Conservation (phyloP, 2,797 vertebrate species). For the Pempheris klunzingeri region DNA sequence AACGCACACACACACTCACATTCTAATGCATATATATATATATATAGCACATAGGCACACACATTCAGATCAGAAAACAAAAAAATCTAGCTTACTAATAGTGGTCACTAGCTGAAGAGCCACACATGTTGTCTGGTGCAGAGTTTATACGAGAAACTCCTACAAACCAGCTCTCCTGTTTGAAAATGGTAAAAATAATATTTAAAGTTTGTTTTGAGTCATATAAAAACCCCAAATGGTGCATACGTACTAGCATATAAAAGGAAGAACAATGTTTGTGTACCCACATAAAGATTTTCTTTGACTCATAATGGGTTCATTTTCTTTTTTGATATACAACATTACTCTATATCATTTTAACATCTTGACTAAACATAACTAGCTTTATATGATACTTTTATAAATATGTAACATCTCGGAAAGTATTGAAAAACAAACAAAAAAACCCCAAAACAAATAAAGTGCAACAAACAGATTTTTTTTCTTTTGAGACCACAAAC, state of each 20-base stretch:
- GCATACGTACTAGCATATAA: slow-evolving; percentile 74
- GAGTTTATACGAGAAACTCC: slow-evolving; percentile 59
- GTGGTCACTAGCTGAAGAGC: slow-evolving; percentile 52
- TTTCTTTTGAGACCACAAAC: slow-evolving; percentile 67
- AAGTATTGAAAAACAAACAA: slow-evolving; percentile 56
- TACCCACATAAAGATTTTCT: slow-evolving; percentile 62
- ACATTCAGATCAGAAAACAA: slow-evolving; percentile 61
- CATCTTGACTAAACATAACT: slow-evolving; percentile 77
- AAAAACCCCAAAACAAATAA: slow-evolving; percentile 64
- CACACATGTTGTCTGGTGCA: slow-evolving; percentile 55
- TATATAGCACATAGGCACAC: slow-evolving; percentile 61
- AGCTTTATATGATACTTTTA: slow-evolving; percentile 74
- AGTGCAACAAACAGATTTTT: slow-evolving; percentile 66
- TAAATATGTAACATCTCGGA: slow-evolving; percentile 79
- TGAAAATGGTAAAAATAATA: slow-evolving; percentile 73
- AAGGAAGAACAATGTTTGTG: slow-evolving; percentile 79
- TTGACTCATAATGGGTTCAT: slow-evolving; percentile 53
- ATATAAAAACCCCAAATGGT: slow-evolving; percentile 74
- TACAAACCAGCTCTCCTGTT: slow-evolving; percentile 52
- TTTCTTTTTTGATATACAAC: slow-evolving; percentile 66
- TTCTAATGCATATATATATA: slow-evolving; percentile 56
- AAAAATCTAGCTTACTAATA: slow-evolving; percentile 35
- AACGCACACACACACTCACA: slow-evolving; percentile 44
- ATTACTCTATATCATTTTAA: slow-evolving; percentile 73
- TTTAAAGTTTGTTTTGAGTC: slow-evolving; percentile 56